These are phyloP conservation scores for Eupithecia subumbrata DNA, from an alignment of 2,888 invertebrate genomes.

Conservation along the genomic window DNA sequence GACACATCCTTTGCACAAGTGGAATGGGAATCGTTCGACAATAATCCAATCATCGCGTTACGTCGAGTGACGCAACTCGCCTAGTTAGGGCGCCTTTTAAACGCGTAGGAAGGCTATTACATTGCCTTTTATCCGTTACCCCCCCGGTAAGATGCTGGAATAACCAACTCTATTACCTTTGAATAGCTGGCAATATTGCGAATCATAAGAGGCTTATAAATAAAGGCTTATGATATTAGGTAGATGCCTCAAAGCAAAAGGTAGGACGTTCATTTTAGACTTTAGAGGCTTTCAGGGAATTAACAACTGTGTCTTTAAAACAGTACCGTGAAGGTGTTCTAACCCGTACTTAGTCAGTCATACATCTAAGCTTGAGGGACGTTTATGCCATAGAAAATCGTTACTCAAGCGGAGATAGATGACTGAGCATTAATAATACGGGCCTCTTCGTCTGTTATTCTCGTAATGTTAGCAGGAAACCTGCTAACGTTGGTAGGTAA, in stretches of 20 bases:
- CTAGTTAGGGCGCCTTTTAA: constrained; percentile 22
- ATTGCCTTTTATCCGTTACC: not conserved
- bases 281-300: not conserved
- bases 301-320: not conserved
- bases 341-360: not conserved
- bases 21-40: constrained; percentile 18
- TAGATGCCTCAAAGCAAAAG: not conserved
- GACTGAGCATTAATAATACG: too few species aligned
- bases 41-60: constrained; percentile 32
- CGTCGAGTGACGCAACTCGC: constrained; percentile 27
- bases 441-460: not conserved
- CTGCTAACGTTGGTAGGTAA: not conserved
- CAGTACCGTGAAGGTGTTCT: not conserved
- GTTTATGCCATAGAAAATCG: too few species aligned
- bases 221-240: not conserved
- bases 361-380: too few species aligned
- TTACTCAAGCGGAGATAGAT: too few species aligned
- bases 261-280: not conserved
- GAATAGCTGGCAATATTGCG: not conserved
- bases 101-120: constrained; percentile 22
- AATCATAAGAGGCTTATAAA: not conserved
- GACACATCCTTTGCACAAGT: constrained; percentile 7
- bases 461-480: constrained; percentile 1
- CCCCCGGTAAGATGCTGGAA: not conserved
- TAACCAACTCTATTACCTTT: not conserved